Evolutionary conservation across 2,888 invertebrate species (phyloP), one percentile per base, ranked within the genome.

Genomic region (Macrosoma leucophasiata): DNA sequence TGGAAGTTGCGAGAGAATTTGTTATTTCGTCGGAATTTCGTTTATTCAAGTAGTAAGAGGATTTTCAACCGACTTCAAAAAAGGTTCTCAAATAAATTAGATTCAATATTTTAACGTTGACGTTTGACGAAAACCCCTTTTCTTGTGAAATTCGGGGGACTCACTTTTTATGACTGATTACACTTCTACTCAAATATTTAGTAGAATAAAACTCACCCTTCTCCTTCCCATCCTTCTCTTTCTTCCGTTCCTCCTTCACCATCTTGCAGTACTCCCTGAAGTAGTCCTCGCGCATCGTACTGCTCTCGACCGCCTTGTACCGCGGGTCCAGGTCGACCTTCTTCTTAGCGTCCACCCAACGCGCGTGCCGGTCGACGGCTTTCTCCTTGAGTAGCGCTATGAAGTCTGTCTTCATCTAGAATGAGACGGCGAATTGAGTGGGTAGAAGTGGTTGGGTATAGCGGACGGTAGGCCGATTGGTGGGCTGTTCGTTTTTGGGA

Each of bases 271-370:
- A 96, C 65, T 97, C 97, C 50, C 95, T 87, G 81, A 98, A 99
- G 88, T 95, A 95, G 66, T 98, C 97, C 74, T 99, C 98, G 3
- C 96, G 86, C 35, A 93, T 85, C 2, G 91, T 88, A 40, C 94
- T 93, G 33, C 94, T 94, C 43, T 98, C 98, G 1, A 99, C 93
- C 1, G 93, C 91, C 62, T 96, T 95, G 82, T 97, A 98, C 14
- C 97, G 87, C 18, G 92, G 71, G 69, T 98, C 99, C 0, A 89
- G 70, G 58, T 98, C 97, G 13, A 98, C 85, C 58, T 93, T 93
- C 84, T 98, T 96, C 86, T 98, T 98, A 8, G 93, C 90, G 41
- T 98, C 97, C 37, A 92, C 89, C 98, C 98, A 99, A 36, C 96
- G 91, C 4, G 95, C 89, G 73, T 97, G 96, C 3, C 96, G 90